Evolutionary conservation across 1,140 invertebrate genomes (phyloP), one percentile per base, ranked within the genome.

Genomic region (Lepidurus apus): DNA sequence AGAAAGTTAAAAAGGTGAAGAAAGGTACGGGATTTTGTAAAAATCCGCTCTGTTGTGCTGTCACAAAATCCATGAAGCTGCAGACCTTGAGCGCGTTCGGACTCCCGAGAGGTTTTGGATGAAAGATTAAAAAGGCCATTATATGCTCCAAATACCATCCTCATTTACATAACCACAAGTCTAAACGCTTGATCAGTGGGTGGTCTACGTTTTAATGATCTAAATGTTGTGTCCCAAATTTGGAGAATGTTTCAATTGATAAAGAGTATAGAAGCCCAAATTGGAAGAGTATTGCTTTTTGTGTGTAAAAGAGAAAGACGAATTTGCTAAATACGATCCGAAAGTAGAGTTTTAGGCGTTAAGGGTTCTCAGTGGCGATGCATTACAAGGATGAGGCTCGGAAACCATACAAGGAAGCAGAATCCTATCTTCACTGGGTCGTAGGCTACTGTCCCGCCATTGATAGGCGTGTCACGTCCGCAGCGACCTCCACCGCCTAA

Each of bases 381-480:
- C 17, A 17, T 21, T 13, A 21, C 53, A 9, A 65, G 53, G 53
- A 65, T 65, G 53, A 65, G 53, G 13, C 53, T 65, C 53, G 21
- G 53, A 65, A 65, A 65, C 53, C 53, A 65, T 11, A 65, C 53
- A n/a, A 65, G 53, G 53, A 65, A 65, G 53, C 53, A 21, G 53
- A 65, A 65, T 65, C 53, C 53, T 65, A 65, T 21, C 13, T 21
- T 65, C 53, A 65, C 21, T 65, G 53, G 53, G 3, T 17, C 21
- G 53, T 7, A 21, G 53, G 53, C 53, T 65, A 65, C 53, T 21
- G 53, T 65, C 17, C 53, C 53, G 6, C 17, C 17, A 21, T 65
- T 65, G 53, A 65, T 65, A 65, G 53, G 53, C 53, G n/a, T 65
- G 53, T 65, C 53, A 65, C 53, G 53, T 65, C 13, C 53, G 7